Base-by-base conservation (phyloP, 2,888 invertebrate genomes). In the Steinernema hermaphroditum region DNA sequence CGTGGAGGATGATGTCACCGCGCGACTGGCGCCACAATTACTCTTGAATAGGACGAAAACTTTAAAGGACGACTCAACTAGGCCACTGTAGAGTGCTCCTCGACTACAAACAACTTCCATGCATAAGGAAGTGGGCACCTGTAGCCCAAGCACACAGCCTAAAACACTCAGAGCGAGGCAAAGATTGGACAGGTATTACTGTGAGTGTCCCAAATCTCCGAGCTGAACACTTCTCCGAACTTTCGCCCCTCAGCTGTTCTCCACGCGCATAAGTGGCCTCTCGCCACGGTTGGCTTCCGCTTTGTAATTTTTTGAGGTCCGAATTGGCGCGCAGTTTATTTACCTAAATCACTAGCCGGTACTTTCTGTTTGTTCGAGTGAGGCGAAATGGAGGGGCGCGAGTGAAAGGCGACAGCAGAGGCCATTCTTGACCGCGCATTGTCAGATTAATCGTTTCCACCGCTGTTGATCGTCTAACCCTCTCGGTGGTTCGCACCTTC, bases 331-430 rank as follows among this genome's bases (percentile, higher is more conserved):
- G 62, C 62, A 62, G 62, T 62, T 62, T 62, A 62, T 62, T 62
- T 62, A 32, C 62, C 62, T 32, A 62, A 62, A 62, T 62, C 62
- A 62, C 62, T 62, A 62, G 62, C 62, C 62, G 62, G 62, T 62
- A 62, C 62, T 62, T 62, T 62, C 32, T 62, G 62, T 62, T 62
- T 62, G 62, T 62, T 32, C 62, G 62, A 62, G 62, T 8, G 2
- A 62, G 62, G 9, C 62, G 62, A 32, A 62, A 32, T 34, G 62
- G 46, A 34, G 34, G 62, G 2, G 62, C 32, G 62, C 29, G 62
- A 62, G 62, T 62, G 32, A 34, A 62, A 62, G 34, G 62, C 62
- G 62, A 32, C 62, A 29, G 62, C 62, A 62, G 62, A 12, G 62
- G 62, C 62, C 62, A 62, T 62, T 62, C 32, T 62, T 62, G 62